phyloP scores from a whole-genome alignment of 2,797 vertebrate species.

The Cygnus olor region DNA sequence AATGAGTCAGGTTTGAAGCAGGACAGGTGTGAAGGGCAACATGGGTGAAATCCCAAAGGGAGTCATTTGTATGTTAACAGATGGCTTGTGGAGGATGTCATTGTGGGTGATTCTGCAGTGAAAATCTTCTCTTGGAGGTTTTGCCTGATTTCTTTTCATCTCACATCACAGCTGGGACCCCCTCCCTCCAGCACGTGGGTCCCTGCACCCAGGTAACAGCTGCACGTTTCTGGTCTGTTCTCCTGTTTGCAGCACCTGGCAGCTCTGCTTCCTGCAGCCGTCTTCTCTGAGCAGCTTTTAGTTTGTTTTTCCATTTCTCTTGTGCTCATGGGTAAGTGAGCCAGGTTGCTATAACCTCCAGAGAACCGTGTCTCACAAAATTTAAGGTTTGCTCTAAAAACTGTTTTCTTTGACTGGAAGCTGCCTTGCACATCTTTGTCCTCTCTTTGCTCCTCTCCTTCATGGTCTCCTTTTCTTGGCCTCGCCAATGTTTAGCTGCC shows the following conservation, averaged over 20 bases:
- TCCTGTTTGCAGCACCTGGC: rapidly evolving
- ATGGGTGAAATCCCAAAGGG: not conserved
- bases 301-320: not conserved
- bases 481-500: not conserved
- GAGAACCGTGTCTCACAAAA: not conserved
- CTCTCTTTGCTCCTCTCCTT: not conserved
- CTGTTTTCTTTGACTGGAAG: not conserved
- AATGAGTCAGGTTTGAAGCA: not conserved
- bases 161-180: rapidly evolving
- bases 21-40: not conserved
- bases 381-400: not conserved
- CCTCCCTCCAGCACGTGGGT: not conserved
- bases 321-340: rapidly evolving
- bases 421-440: not conserved
- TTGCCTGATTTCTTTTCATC: not conserved
- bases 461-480: not conserved
- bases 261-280: not conserved
- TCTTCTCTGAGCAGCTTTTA: not conserved
- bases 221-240: rapidly evolving
- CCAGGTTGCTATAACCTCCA: not conserved
- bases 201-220: not conserved
- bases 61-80: not conserved
- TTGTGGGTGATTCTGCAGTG: not conserved
- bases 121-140: not conserved
- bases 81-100: not conserved